A percentile compares a stretch with the other conserved stretches of the same genome.
phyloP scores from a whole-genome alignment of 2,113 vertebrate species.

The Corapipo altera region DNA sequence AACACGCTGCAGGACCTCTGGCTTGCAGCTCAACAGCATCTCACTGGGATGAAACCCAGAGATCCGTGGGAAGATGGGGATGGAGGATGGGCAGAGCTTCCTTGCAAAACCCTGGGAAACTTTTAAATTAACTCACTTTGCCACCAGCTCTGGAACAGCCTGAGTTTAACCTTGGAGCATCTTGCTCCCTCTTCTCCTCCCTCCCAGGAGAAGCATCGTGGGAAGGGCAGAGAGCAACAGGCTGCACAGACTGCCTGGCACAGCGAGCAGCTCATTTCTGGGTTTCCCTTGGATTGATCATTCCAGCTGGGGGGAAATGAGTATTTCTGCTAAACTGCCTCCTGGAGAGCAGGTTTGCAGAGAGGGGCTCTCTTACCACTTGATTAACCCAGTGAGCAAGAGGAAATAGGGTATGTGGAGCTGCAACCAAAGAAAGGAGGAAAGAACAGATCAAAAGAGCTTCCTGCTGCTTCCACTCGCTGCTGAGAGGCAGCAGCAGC shows the following conservation, averaged over 20 bases:
- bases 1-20: rapidly evolving
- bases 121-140: background rate
- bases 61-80: rapidly evolving
- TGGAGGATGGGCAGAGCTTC: background rate
- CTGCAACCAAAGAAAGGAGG: background rate
- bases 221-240: background rate
- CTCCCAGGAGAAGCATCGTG: background rate
- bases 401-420: background rate
- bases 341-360: background rate
- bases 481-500: constrained; percentile 11
- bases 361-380: background rate
- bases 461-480: background rate
- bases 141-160: background rate
- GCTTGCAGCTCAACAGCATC: background rate
- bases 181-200: background rate
- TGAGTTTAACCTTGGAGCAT: background rate
- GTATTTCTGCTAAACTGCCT: background rate
- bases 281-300: background rate
- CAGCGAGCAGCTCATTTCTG: background rate
- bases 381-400: background rate
- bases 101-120: background rate
- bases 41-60: background rate
- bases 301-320: background rate
- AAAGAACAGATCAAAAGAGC: background rate
- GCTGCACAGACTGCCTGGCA: background rate